Percentiles rank a stretch among this genome's conserved stretches.
Conservation (phyloP, 2,797 vertebrate species). For the Capromys pilorides region DNA sequence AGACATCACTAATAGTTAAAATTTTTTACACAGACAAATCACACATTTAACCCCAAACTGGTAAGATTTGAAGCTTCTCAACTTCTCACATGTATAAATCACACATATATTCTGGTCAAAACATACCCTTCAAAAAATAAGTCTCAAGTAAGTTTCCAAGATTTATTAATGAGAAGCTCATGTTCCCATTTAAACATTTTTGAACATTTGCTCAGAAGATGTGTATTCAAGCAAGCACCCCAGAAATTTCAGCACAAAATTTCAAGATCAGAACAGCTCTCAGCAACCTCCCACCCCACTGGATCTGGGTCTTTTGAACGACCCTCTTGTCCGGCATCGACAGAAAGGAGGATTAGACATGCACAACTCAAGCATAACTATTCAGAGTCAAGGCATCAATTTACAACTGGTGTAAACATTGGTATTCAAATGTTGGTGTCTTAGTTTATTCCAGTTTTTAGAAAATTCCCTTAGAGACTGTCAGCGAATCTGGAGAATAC, state of each 20-base stretch:
- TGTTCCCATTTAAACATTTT: conserved; percentile 37
- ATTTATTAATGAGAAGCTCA: conserved; percentile 60
- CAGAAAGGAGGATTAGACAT: background rate
- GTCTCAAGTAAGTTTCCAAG: conserved; percentile 34
- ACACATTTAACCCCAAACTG: conserved; percentile 50
- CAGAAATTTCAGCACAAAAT: background rate
- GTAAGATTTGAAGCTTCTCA: conserved; percentile 51
- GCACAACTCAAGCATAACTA: background rate
- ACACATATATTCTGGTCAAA: conserved; percentile 60
- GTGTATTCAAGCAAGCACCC: conserved; percentile 1
- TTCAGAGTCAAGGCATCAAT: conserved; percentile 17
- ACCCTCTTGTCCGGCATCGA: background rate
- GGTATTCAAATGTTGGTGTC: background rate
- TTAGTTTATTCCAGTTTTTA: background rate
- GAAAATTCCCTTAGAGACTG: background rate
- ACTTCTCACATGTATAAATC: conserved; percentile 54
- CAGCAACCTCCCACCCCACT: background rate
- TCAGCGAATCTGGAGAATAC: background rate
- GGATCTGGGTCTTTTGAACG: background rate
- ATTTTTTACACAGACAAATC: conserved; percentile 39
- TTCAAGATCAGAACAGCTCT: conserved; percentile 32
- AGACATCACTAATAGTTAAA: conserved; percentile 16
- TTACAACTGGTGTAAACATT: background rate
- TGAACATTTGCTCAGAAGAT: conserved; percentile 34
- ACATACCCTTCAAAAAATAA: conserved; percentile 43